A percentile compares a stretch with the other conserved stretches of the same genome.
phyloP scores from a whole-genome alignment of 2,113 vertebrate genomes.

The Tringa solitaria region DNA sequence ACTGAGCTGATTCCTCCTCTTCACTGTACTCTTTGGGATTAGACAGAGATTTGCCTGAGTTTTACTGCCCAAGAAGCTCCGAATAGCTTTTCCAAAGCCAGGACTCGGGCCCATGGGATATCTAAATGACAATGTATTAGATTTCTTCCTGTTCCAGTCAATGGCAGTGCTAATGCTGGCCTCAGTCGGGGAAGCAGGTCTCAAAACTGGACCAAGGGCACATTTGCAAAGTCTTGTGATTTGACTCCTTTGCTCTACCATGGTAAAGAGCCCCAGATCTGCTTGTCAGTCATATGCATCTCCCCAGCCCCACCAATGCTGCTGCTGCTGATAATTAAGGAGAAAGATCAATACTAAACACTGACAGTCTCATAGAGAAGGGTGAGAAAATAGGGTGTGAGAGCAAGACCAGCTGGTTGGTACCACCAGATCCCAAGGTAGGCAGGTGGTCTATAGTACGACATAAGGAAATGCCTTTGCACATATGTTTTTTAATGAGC shows the following conservation, averaged over 20 bases:
- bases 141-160: not conserved
- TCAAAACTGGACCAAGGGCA: not conserved
- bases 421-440: not conserved
- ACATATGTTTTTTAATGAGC: not conserved
- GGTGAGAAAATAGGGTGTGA: not conserved
- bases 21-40: accelerated
- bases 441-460: not conserved
- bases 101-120: not conserved
- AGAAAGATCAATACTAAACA: accelerated
- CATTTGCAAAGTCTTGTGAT: not conserved
- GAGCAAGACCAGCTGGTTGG: not conserved
- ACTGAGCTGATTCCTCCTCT: not conserved
- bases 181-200: accelerated
- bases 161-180: not conserved
- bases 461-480: not conserved
- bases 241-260: not conserved
- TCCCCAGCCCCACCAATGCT: not conserved
- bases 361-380: not conserved
- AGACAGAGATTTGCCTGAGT: not conserved
- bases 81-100: not conserved
- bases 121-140: accelerated
- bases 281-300: accelerated
- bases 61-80: not conserved
- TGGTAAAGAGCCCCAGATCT: not conserved
- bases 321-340: not conserved